Conservation (phyloP, 2,797 vertebrate genomes). For the Nannoperca australis region DNA sequence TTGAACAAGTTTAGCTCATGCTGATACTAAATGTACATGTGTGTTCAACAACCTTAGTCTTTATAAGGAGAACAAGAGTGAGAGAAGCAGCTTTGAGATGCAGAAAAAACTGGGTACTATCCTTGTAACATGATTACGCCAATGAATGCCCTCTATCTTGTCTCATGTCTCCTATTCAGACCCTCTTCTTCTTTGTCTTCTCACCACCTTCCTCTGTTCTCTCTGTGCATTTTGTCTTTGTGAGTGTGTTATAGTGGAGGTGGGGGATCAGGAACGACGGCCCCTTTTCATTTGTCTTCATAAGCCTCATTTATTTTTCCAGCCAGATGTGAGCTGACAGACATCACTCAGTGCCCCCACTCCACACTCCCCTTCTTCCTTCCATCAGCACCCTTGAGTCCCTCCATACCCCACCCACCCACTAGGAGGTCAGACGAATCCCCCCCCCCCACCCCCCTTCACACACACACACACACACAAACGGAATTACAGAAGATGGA, state of each 20-base stretch:
- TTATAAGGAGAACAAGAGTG: background rate
- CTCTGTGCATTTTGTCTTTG: constrained; percentile 12
- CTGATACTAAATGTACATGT: background rate
- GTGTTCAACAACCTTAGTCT: constrained; percentile 13
- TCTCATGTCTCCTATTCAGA: constrained; percentile 10
- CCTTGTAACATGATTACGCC: constrained; percentile 20
- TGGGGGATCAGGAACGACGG: constrained; percentile 42
- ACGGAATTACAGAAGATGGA: constrained; percentile 97
- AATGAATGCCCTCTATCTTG: constrained; percentile 6
- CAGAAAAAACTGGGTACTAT: background rate
- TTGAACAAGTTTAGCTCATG: constrained; percentile 5
- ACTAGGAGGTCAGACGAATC: constrained; percentile 87
- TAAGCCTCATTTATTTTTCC: constrained; percentile 95
- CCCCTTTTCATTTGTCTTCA: constrained; percentile 92
- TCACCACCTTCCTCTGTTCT: constrained; percentile 30
- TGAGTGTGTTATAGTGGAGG: constrained; percentile 18
- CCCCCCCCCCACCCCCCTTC: constrained; percentile 65
- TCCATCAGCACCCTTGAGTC: constrained; percentile 71
- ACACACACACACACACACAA: constrained; percentile 78
- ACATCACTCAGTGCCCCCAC: constrained; percentile 89
- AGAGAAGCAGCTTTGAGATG: constrained; percentile 1
- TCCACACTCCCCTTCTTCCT: constrained; percentile 67
- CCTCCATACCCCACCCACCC: constrained; percentile 45
- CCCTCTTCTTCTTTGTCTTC: constrained; percentile 71
- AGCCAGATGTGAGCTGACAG: constrained; percentile 96